Conservation (phyloP, 2,113 vertebrate genomes). For the Sterna hirundo region DNA sequence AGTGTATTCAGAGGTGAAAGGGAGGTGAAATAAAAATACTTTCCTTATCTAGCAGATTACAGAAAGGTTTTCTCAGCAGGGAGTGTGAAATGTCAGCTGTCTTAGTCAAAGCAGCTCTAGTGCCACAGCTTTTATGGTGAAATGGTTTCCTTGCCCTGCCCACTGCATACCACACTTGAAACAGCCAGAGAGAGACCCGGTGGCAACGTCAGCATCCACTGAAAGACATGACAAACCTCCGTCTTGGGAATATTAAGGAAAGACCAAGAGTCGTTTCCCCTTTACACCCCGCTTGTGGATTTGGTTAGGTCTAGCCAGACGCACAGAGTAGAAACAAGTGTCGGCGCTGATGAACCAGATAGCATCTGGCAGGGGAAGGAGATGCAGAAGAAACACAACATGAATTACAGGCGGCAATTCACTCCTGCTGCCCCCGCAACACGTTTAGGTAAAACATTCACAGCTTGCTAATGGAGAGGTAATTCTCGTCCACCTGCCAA, state of each 20-base stretch:
- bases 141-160: not conserved
- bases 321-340: not conserved
- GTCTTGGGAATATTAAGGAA: not conserved
- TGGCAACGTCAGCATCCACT: not conserved
- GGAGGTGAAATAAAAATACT: slow-evolving; percentile 25
- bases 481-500: not conserved
- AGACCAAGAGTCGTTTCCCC: not conserved
- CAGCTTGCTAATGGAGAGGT: not conserved
- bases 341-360: not conserved
- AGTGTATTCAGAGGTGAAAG: not conserved
- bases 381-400: not conserved
- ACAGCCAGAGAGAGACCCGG: not conserved
- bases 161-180: not conserved
- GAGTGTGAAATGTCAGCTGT: not conserved
- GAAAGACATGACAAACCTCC: not conserved
- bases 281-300: not conserved
- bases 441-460: not conserved
- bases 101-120: not conserved
- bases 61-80: not conserved
- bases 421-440: not conserved
- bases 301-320: not conserved
- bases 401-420: not conserved
- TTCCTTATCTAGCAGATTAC: slow-evolving; percentile 42
- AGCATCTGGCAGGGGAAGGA: not conserved
- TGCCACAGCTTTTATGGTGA: not conserved